Base-by-base conservation (phyloP, 1,140 invertebrate genomes). In the Eriocheir sinensis region DNA sequence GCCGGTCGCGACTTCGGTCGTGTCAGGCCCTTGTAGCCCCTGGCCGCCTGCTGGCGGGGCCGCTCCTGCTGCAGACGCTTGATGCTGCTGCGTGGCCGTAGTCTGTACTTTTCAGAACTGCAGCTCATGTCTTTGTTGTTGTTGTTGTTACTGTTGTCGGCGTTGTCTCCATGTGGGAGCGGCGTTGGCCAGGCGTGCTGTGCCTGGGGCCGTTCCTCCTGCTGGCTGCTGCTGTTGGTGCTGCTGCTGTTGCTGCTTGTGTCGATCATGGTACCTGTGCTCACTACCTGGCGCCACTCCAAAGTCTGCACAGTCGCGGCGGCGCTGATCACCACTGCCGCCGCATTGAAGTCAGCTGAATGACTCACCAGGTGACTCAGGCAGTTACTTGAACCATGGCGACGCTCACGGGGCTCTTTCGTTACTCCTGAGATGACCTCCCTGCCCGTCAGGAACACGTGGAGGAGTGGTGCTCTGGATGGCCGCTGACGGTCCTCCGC, bases 1-100 rank as follows among this genome's bases (percentile, higher is more conserved):
- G 98, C 97, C 4, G 98, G 97, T 96, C 98, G 98, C 79, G 97
- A 97, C 96, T 98, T 98, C 8, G 85, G 79, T 12, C 44, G 60
- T 21, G 36, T n/a, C 53, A 72, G 1, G 36, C 53, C 81, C 34
- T 89, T 85, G 34, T 53, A 0, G n/a, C n/a, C 81, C 79, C 89
- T 91, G 86, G 81, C 27, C 27, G 27, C 60, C 34, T 94, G 86
- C 36, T 89, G 93, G 34, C 48, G 86, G 79, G 34, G 40, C 36
- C 85, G 81, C 48, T 97, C 97, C 30, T 96, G 96, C 93, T 97
- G 96, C 34, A 97, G 96, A 36, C 97, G 95, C 88, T 97, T 97
- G 92, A 97, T 96, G 38, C 97, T 96, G 21, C 97, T 97, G 32
- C 97, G 96, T 2, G 97, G 96, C 8, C 97, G 96, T 32, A 97